phyloP scores from a whole-genome alignment of 2,797 vertebrate genomes.

The Eurystomus glaucurus region DNA sequence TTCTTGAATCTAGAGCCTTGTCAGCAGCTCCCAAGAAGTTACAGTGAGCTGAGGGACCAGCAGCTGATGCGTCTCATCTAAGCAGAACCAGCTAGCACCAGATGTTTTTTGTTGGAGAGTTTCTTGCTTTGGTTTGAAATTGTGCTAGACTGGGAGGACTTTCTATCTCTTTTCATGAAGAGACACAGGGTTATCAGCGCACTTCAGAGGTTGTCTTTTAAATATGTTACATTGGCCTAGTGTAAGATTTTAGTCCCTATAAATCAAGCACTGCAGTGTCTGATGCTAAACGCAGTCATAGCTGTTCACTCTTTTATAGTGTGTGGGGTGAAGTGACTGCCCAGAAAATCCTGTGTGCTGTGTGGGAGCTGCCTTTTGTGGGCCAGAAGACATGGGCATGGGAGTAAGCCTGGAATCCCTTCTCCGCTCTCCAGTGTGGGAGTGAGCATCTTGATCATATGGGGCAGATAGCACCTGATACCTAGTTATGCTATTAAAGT shows the following conservation, averaged over 20 bases:
- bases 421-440: background rate
- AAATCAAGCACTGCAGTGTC: background rate
- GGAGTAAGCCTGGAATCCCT: background rate
- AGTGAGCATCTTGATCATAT: rapidly evolving
- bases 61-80: background rate
- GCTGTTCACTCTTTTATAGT: background rate
- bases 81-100: background rate
- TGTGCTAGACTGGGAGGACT: background rate
- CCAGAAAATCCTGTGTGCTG: background rate
- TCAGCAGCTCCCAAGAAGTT: background rate
- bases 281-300: background rate
- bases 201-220: background rate
- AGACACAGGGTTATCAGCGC: background rate
- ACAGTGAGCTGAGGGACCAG: background rate
- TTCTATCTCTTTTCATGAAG: background rate
- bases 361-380: background rate
- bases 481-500: background rate
- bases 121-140: background rate
- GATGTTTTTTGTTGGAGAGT: background rate
- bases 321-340: rapidly evolving
- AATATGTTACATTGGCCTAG: rapidly evolving
- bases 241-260: background rate
- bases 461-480: background rate
- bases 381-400: rapidly evolving
- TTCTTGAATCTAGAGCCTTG: background rate